Conservation (phyloP, 64 coral and sea anemone species). For the Montipora foliosa region DNA sequence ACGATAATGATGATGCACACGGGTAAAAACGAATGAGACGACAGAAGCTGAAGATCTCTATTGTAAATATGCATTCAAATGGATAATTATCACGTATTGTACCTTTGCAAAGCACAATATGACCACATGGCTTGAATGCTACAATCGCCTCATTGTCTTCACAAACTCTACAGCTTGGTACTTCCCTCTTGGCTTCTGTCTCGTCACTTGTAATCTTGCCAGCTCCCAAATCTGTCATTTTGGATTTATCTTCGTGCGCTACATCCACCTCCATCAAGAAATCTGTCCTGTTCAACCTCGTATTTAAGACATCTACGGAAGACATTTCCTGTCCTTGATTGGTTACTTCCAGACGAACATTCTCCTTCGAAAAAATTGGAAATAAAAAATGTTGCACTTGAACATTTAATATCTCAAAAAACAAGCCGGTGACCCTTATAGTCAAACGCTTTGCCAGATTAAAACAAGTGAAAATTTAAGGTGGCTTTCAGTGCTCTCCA, state of each 20-base stretch:
- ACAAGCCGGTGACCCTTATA: no score
- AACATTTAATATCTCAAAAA: no score
- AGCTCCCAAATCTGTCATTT: background rate
- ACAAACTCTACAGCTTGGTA: slow-evolving; percentile 47
- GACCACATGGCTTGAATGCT: slow-evolving; percentile 63
- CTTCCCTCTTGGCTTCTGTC: background rate
- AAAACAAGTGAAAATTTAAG: no score
- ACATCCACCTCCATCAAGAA: background rate
- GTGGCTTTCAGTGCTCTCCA: no score
- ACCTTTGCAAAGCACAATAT: slow-evolving; percentile 59
- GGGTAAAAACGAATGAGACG: no score
- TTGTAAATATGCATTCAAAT: no score
- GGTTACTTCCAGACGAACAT: background rate
- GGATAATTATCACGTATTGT: background rate
- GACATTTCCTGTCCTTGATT: background rate
- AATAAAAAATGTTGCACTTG: no score
- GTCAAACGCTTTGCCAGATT: no score
- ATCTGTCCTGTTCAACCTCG: background rate
- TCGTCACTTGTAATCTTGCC: no score
- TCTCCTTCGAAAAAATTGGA: background rate
- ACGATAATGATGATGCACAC: no score
- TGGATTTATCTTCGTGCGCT: background rate
- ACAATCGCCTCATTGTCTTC: slow-evolving; percentile 56
- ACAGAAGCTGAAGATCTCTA: no score
- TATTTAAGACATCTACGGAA: background rate